Evolutionary conservation across 2,113 vertebrate species (phyloP).

Genomic region (Glaucomys volans): DNA sequence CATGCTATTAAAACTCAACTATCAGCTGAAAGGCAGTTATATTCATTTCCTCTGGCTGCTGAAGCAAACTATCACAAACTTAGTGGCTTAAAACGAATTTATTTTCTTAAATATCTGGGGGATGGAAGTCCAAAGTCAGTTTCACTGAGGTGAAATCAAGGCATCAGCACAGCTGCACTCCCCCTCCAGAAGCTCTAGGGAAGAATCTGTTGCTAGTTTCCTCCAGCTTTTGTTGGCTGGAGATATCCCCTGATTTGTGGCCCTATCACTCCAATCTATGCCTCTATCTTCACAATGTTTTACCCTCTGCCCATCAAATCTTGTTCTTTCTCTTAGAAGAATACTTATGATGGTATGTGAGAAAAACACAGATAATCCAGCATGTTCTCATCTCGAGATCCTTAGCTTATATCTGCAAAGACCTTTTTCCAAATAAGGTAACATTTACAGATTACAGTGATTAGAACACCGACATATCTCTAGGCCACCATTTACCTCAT

Average conservation of each 20-base stretch:
- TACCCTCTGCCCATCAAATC: background rate
- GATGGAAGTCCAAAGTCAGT: background rate
- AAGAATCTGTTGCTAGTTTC: background rate
- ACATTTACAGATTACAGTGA: background rate
- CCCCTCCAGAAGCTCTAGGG: background rate
- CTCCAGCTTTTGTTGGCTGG: background rate
- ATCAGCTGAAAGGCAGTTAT: background rate
- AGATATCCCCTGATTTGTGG: background rate
- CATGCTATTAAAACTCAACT: background rate
- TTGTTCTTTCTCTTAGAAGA: background rate
- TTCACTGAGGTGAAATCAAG: background rate
- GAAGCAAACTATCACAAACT: background rate
- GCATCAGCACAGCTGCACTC: background rate
- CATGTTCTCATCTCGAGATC: background rate
- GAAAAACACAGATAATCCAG: background rate
- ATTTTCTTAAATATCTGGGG: background rate
- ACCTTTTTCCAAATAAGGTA: constrained; percentile 15
- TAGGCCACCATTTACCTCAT: background rate
- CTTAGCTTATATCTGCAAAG: background rate
- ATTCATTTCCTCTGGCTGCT: background rate
- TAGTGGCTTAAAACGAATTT: background rate
- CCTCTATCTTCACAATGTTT: background rate
- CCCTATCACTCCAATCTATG: background rate
- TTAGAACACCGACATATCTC: background rate
- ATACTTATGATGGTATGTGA: background rate